Base-by-base conservation (phyloP, 2,113 vertebrate genomes). In the Pyrgilauda ruficollis region DNA sequence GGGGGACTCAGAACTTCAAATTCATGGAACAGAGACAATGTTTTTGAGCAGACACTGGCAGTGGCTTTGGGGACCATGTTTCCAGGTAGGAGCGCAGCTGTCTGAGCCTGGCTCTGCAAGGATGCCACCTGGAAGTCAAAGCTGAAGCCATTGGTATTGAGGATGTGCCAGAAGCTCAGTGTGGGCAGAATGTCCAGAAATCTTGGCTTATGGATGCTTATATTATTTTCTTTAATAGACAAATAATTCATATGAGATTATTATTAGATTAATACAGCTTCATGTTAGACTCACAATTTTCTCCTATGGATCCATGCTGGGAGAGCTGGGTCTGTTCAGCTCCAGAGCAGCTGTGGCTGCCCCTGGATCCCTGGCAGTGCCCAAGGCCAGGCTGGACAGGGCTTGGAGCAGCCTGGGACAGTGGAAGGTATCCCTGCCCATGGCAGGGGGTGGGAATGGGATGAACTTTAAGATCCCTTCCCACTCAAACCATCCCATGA, bases 351-450 rank as follows among this genome's bases (percentile, higher is more conserved):
- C 41, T 83, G 70, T 15, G 55, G 78, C 39, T 83, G 78, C 24
- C 15, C 47, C 70, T 81, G 68, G 61, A 83, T 69, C 70, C 70
- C 63, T 83, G 70, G 63, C 0, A 69, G 26, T 63, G 72, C 0
- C 56, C 79, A 15, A 90, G 35, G 41, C 26, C 22, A 20, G 47
- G n/a, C 0, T 62, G 78, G 47, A 14, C 1, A 8, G 46, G 39
- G 53, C 30, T 68, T 2, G 53, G n/a, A 49, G 35, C 12, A 43
- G 0, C 47, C 47, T 63, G 47, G 47, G 41, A 3, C 0, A 4
- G 49, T 49, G 63, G 63, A 0, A 63, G 41, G 14, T 15, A 50
- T 81, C 44, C 59, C 59, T 73, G 86, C 8, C 15, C 8, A 7
- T 28, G 37, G 59, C 44, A 50, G 52, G 6, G 12, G 6, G n/a